These are phyloP conservation scores for Drosophila lutescens DNA, from an alignment of 2,888 invertebrate species.

Conservation along the genomic window DNA sequence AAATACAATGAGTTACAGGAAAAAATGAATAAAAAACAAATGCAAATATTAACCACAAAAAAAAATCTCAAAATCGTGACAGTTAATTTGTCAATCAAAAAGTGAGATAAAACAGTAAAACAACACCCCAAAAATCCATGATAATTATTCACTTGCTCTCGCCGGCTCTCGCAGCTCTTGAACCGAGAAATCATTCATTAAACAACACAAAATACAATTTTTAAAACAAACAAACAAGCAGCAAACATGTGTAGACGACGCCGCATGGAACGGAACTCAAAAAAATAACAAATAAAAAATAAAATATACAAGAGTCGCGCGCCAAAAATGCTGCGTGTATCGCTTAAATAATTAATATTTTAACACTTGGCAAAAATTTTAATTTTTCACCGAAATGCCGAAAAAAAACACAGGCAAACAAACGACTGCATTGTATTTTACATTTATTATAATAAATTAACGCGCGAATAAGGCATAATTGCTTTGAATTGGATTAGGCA, in stretches of 20 bases:
- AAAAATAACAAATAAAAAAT: constrained; percentile 52
- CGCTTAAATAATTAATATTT: constrained; percentile 82
- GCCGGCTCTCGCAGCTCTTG: constrained; percentile 46
- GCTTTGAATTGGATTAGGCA: constrained; percentile 69
- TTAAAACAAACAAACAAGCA: constrained; percentile 76
- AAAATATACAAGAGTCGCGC: constrained; percentile 75
- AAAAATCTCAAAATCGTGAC: constrained; percentile 47
- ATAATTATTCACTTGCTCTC: constrained; percentile 80
- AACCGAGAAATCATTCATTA: constrained; percentile 74
- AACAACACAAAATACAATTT: constrained; percentile 54
- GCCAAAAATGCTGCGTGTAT: constrained; percentile 71
- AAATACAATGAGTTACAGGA: constrained; percentile 44
- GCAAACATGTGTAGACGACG: constrained; percentile 69
- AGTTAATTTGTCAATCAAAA: constrained; percentile 74
- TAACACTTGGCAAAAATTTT: constrained; percentile 72
- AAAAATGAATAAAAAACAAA: constrained; percentile 16
- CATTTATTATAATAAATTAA: constrained; percentile 83
- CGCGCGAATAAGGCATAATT: constrained; percentile 75
- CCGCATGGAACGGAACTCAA: constrained; percentile 33
- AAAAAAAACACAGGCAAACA: constrained; percentile 23
- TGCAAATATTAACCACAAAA: constrained; percentile 38
- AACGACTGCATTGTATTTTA: constrained; percentile 69
- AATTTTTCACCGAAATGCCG: constrained; percentile 58
- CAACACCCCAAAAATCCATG: constrained; percentile 44
- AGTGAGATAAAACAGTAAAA: constrained; percentile 32